phyloP scores from a whole-genome alignment of 2,797 vertebrate genomes.

The Helostoma temminkii region DNA sequence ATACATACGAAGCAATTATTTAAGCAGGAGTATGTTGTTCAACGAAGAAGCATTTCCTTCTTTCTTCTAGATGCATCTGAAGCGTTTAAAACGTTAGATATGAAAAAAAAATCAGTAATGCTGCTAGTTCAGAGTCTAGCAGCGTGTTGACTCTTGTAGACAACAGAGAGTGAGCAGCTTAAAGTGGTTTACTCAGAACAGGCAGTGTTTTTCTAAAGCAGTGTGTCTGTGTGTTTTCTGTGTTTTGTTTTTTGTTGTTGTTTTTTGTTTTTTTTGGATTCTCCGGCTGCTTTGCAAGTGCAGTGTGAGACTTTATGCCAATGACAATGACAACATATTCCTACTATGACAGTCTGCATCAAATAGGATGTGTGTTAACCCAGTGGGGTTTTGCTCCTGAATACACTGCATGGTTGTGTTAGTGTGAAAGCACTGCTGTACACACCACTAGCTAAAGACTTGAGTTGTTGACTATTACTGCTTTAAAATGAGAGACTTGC shows the following conservation, averaged over 20 bases:
- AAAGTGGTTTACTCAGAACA: constrained; percentile 50
- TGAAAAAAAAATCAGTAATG: constrained; percentile 41
- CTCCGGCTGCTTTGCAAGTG: constrained; percentile 18
- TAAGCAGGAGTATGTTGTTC: constrained; percentile 1
- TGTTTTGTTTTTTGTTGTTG: constrained; percentile 1
- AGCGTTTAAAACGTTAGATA: constrained; percentile 12
- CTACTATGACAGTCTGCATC: constrained; percentile 8
- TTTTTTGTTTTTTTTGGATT: too few relatives aligned
- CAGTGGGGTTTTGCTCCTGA: constrained; percentile 12
- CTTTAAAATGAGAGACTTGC: background rate
- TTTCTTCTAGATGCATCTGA: constrained; percentile 16
- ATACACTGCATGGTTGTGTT: background rate
- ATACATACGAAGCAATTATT: too few relatives aligned
- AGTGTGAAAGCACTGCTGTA: background rate
- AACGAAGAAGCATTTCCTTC: constrained; percentile 11
- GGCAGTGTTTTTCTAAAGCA: constrained; percentile 15
- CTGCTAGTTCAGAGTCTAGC: constrained; percentile 37
- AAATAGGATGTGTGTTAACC: constrained; percentile 15
- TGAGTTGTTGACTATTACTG: background rate
- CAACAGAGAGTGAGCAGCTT: constrained; percentile 27
- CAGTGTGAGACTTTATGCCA: constrained; percentile 21
- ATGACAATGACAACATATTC: constrained; percentile 20
- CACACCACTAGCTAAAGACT: background rate
- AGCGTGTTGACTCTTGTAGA: constrained; percentile 39
- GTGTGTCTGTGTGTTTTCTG: constrained; percentile 19